Conservation (phyloP, 2,113 vertebrate genomes). For the Pygoscelis antarcticus region DNA sequence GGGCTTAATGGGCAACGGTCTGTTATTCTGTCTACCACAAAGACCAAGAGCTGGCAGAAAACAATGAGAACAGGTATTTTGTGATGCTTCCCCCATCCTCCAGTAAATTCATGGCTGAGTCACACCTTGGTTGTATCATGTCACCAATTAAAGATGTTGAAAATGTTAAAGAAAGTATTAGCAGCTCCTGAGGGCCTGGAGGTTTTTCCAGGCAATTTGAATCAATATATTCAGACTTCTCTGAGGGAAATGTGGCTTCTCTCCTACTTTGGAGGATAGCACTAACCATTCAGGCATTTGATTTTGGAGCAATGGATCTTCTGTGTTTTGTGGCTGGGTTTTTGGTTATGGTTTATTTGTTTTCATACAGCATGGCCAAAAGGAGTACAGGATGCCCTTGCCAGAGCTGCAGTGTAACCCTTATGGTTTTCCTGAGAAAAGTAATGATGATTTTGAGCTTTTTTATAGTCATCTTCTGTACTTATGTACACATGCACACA, state of each 20-base stretch:
- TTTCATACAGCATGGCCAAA: not conserved
- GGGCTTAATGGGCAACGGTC: not conserved
- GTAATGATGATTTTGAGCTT: not conserved
- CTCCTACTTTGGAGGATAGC: not conserved
- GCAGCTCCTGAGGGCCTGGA: not conserved
- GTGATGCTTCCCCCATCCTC: not conserved
- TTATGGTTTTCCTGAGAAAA: not conserved
- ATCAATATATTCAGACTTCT: not conserved
- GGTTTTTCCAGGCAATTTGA: not conserved
- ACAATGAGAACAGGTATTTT: not conserved
- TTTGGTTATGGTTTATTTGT: not conserved
- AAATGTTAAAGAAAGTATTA: not conserved
- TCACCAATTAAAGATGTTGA: not conserved
- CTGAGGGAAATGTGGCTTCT: not conserved
- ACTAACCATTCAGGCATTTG: not conserved
- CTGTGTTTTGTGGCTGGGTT: not conserved
- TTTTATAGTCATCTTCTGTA: not conserved
- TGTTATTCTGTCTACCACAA: not conserved
- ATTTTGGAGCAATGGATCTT: not conserved
- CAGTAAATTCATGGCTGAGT: not conserved
- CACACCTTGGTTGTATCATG: not conserved
- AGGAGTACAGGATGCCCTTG: not conserved
- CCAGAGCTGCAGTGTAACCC: not conserved
- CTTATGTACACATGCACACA: not conserved
- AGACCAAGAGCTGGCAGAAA: not conserved